A percentile compares a stretch with the other conserved stretches of the same genome.
Evolutionary conservation across 2,888 invertebrate genomes (phyloP).

Genomic region (Subacronicta megacephala): DNA sequence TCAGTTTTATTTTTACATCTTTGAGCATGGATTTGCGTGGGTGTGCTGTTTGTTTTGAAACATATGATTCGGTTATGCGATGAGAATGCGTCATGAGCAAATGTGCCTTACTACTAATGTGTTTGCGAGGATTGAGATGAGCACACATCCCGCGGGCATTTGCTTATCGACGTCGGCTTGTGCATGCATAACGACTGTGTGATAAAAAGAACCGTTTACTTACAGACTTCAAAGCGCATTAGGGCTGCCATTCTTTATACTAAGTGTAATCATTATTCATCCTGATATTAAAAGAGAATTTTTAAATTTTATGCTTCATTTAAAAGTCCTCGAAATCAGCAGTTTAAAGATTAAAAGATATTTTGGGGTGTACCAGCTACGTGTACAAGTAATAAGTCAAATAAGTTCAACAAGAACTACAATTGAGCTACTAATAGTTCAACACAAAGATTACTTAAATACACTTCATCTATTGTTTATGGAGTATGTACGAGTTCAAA

Average conservation of each 20-base stretch:
- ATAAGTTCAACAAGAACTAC: not conserved
- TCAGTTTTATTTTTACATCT: slow-evolving; percentile 49
- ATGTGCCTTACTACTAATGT: slow-evolving; percentile 50
- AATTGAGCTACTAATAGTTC: slow-evolving; percentile 3
- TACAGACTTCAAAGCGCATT: slow-evolving; percentile 53
- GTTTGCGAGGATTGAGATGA: slow-evolving; percentile 54
- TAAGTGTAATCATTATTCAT: slow-evolving; percentile 37
- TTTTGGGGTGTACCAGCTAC: no score
- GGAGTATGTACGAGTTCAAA: slow-evolving; percentile 33
- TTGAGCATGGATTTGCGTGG: slow-evolving; percentile 45
- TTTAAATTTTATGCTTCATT: slow-evolving; percentile 8
- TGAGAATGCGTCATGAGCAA: slow-evolving; percentile 51
- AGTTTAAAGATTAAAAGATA: not conserved
- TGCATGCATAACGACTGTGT: slow-evolving; percentile 57
- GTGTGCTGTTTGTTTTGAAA: slow-evolving; percentile 51
- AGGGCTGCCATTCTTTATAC: slow-evolving; percentile 50
- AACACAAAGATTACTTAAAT: slow-evolving; percentile 7
- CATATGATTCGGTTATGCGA: slow-evolving; percentile 48
- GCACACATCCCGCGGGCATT: slow-evolving; percentile 57
- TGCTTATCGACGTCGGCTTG: slow-evolving; percentile 53
- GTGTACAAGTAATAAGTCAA: not conserved
- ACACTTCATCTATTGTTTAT: slow-evolving; percentile 23
- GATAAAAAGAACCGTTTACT: slow-evolving; percentile 59
- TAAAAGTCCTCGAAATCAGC: not conserved
- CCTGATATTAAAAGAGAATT: slow-evolving; percentile 30